Evolutionary conservation across 1,140 invertebrate species (phyloP), one percentile per base, ranked within the genome.

Genomic region (Drosophila navojoa): DNA sequence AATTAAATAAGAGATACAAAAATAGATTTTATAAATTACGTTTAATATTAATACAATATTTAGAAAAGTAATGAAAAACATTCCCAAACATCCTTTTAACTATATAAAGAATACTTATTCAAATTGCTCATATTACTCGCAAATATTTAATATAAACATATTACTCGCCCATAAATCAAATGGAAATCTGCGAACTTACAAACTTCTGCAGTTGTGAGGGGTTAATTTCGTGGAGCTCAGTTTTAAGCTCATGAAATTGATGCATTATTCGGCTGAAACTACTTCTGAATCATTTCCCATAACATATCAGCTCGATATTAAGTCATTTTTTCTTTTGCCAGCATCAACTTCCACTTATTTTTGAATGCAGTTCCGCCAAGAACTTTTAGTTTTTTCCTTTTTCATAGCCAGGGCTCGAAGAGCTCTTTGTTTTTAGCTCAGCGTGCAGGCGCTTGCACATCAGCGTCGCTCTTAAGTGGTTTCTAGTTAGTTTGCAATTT

Each of bases 401-500:
- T 7, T 13, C 11, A 32, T 32, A 9, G 32, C 22, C 22, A 50
- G 11, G 32, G 25, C 27, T 19, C 4, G 32, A 32, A 11, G n/a
- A 9, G 35, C 67, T 54, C 63, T 68, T 72, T 68, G 69, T 71
- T 59, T 59, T 81, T 16, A 45, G 42, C 35, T 38, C 35, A 70
- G 66, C 61, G 54, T 84, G 73, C 76, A 74, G 77, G 68, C 77
- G 60, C 64, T 79, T 70, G 79, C 84, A 79, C 67, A 73, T 66
- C 75, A 84, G 57, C 80, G 76, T 71, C 66, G 71, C 67, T 86
- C 75, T 87, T 87, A 85, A 87, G 82, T 85, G 82, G 75, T 85
- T 85, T 85, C 82, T 78, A 81, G 75, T 85, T 85, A 85, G 81
- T 85, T 85, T 86, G 82, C 71, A 85, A 85, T 85, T 86, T 85